Percentiles rank a stretch among this genome's conserved stretches.
Evolutionary conservation across 2,797 vertebrate species (phyloP).

Genomic region (Crocidura indochinensis): DNA sequence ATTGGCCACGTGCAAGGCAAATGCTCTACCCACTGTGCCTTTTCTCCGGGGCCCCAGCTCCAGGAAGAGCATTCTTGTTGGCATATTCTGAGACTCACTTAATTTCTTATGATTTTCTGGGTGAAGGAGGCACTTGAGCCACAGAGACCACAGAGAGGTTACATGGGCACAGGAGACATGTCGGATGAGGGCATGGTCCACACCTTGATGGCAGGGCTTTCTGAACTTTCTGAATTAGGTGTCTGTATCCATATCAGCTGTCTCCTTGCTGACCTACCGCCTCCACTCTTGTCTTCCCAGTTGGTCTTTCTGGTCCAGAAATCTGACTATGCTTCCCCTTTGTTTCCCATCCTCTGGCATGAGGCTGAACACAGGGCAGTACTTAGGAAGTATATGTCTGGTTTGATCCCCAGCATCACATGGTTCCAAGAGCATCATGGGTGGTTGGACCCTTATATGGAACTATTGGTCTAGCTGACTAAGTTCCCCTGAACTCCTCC

Average conservation of each 20-base stretch:
- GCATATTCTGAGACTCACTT: neutral
- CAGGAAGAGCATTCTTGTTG: neutral
- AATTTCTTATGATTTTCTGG: neutral
- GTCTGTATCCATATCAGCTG: neutral
- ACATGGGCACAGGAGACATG: too few species aligned
- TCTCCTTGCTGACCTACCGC: neutral
- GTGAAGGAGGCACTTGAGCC: neutral
- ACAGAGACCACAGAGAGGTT: too few species aligned
- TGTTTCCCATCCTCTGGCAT: neutral
- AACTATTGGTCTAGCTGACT: too few species aligned
- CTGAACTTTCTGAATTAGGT: neutral
- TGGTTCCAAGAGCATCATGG: too few species aligned
- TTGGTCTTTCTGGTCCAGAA: neutral
- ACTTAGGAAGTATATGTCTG: too few species aligned
- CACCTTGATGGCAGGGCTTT: neutral
- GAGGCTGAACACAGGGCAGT: neutral
- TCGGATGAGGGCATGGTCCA: too few species aligned
- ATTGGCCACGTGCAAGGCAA: too few species aligned
- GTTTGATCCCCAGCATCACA: too few species aligned
- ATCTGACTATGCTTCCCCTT: neutral
- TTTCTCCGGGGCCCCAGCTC: too few species aligned
- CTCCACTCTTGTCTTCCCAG: neutral
- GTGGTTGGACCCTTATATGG: too few species aligned
- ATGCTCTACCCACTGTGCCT: too few species aligned
- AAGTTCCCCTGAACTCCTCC: too few species aligned